A percentile compares a stretch with the other conserved stretches of the same genome.
Conservation (phyloP, 2,797 vertebrate species). For the Knipowitschia caucasica region DNA sequence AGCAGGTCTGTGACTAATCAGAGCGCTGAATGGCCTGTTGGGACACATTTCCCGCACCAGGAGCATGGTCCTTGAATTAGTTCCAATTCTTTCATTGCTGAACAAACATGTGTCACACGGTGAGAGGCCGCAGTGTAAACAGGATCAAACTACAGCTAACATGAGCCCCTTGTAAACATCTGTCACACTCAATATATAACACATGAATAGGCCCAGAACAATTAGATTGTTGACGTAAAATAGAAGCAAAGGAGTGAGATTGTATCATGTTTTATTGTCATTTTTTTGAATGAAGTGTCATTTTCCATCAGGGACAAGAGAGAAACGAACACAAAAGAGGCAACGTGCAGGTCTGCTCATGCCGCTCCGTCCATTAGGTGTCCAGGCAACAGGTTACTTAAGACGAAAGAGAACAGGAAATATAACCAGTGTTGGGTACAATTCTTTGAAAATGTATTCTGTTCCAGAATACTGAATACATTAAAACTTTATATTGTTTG, state of each 20-base stretch:
- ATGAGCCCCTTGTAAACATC: conserved; percentile 42
- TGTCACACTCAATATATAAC: conserved; percentile 33
- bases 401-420: not conserved
- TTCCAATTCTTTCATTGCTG: conserved; percentile 60
- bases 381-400: conserved; percentile 33
- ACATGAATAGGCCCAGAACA: conserved; percentile 66
- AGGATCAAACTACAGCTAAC: conserved; percentile 17
- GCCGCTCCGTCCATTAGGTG: conserved; percentile 49
- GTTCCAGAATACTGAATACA: too few relatives aligned
- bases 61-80: conserved; percentile 63
- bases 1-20: conserved; percentile 48
- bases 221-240: conserved; percentile 90
- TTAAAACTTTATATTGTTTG: too few relatives aligned
- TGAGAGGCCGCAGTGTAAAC: conserved; percentile 54
- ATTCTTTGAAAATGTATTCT: too few relatives aligned
- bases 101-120: conserved; percentile 70
- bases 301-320: conserved; percentile 56
- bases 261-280: conserved; percentile 71
- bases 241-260: conserved; percentile 85
- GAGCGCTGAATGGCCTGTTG: conserved; percentile 61
- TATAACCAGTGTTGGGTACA: not conserved
- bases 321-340: conserved; percentile 46
- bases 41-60: conserved; percentile 57
- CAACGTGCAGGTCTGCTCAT: conserved; percentile 51
- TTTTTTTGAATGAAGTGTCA: too few relatives aligned